Evolutionary conservation across 2,888 invertebrate species (phyloP).

Genomic region (Eristalis arbustorum): DNA sequence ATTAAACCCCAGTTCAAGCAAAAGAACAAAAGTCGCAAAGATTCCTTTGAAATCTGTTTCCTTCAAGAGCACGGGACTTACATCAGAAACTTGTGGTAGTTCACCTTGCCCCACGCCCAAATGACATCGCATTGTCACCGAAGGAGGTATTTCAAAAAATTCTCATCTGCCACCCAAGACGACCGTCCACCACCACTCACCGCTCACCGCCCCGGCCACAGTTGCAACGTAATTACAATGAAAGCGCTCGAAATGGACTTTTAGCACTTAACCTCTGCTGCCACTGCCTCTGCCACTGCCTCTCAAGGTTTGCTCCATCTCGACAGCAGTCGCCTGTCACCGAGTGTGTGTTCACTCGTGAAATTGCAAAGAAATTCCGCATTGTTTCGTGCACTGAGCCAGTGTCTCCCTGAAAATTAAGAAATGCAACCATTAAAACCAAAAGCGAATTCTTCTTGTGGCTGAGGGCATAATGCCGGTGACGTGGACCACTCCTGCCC

Average conservation of each 20-base stretch:
- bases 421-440: slow-evolving; percentile 62
- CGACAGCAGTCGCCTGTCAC: slow-evolving; percentile 13
- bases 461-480: slow-evolving; percentile 40
- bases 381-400: background rate
- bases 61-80: background rate
- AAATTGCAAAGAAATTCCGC: slow-evolving; percentile 53
- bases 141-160: background rate
- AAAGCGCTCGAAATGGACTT: slow-evolving; percentile 35
- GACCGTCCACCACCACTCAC: background rate
- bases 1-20: too few relatives aligned
- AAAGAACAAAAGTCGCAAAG: too few relatives aligned
- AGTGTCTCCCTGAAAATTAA: slow-evolving; percentile 54
- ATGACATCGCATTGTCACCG: too few relatives aligned
- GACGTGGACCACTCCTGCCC: too few relatives aligned
- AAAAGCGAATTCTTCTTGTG: slow-evolving; percentile 50
- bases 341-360: slow-evolving; percentile 59
- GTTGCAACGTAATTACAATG: slow-evolving; percentile 35
- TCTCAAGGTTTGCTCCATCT: slow-evolving; percentile 11
- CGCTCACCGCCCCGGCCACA: background rate
- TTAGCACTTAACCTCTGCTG: slow-evolving; percentile 53
- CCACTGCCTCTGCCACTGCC: slow-evolving; percentile 10
- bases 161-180: background rate
- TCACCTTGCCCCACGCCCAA: background rate
- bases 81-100: background rate
- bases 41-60: background rate